Evolutionary conservation across 2,113 vertebrate species (phyloP).

Genomic region (Maylandia zebra): DNA sequence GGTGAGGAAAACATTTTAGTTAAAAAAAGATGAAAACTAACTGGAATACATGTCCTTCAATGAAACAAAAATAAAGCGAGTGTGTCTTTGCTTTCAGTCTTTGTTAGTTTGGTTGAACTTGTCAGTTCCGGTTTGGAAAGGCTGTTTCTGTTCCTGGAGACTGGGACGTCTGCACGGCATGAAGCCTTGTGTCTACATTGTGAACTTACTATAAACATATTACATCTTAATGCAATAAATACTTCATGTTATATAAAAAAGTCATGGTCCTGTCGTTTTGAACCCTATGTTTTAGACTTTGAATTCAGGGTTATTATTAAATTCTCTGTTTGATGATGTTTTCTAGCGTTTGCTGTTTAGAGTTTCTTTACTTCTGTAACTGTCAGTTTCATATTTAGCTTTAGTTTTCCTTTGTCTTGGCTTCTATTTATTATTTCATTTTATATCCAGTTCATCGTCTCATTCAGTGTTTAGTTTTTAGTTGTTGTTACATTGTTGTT

Average conservation of each 20-base stretch:
- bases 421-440: neutral
- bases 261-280: neutral
- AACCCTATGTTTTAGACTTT: neutral
- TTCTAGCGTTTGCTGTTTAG: fast-evolving
- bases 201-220: neutral
- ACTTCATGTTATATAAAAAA: neutral
- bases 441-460: neutral
- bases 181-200: neutral
- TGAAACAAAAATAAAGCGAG: neutral
- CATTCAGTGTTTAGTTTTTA: neutral
- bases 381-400: neutral
- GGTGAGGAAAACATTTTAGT: neutral
- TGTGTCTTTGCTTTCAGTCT: neutral
- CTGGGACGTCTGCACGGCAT: neutral
- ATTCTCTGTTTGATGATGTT: neutral
- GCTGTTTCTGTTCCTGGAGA: neutral
- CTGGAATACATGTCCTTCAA: neutral
- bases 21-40: neutral
- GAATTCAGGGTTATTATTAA: neutral
- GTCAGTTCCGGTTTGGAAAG: fast-evolving
- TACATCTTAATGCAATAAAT: neutral
- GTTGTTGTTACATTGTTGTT: neutral
- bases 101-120: neutral
- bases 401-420: neutral
- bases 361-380: neutral